Conservation (phyloP, 2,113 vertebrate species). For the Microcebus ravelobensis region DNA sequence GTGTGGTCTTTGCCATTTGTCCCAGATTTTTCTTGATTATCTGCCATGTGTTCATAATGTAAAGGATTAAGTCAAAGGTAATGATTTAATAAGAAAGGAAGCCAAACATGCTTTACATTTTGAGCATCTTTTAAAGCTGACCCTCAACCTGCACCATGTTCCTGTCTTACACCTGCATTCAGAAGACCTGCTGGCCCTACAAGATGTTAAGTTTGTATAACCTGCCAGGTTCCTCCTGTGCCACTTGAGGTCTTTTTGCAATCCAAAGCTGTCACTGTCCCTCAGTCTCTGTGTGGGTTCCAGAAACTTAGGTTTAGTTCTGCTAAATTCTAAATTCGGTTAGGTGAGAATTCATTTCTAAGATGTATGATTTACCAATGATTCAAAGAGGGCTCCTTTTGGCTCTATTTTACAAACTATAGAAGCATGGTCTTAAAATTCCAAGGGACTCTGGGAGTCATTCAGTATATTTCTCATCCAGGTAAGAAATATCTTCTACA, state of each 20-base stretch:
- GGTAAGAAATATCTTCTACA: neutral
- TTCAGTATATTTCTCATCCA: neutral
- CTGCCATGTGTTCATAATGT: neutral
- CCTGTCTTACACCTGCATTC: neutral
- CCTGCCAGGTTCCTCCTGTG: neutral
- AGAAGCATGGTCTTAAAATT: neutral
- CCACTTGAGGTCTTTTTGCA: neutral
- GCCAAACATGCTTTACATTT: neutral
- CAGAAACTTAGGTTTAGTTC: neutral
- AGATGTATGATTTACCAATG: neutral
- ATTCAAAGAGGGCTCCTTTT: neutral
- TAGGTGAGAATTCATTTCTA: slow-evolving; percentile 7
- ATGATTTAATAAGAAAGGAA: neutral
- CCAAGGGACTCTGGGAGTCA: neutral
- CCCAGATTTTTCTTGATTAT: neutral
- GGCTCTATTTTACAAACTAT: neutral
- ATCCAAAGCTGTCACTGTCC: neutral
- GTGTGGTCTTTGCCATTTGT: neutral
- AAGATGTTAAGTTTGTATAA: neutral
- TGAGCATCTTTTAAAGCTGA: neutral
- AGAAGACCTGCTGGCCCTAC: neutral
- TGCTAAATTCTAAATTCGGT: slow-evolving; percentile 6
- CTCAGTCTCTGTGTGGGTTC: neutral
- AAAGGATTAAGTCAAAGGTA: neutral
- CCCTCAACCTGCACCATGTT: neutral